Percentiles rank a stretch among this genome's conserved stretches.
Evolutionary conservation across 2,113 vertebrate species (phyloP).

Genomic region (Dipodomys merriami): DNA sequence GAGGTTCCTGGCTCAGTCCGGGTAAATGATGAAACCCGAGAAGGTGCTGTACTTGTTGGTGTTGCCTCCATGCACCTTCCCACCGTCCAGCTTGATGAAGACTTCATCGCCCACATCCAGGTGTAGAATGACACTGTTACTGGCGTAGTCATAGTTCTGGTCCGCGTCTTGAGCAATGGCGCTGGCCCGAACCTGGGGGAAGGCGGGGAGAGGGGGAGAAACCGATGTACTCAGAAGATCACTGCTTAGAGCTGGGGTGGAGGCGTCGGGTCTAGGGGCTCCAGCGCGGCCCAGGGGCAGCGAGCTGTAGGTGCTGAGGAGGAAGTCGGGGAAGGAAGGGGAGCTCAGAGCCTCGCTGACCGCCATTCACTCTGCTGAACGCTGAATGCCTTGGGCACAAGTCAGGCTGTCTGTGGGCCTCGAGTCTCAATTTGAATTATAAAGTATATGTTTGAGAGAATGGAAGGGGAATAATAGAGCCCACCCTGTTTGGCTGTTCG

Average conservation of each 20-base stretch:
- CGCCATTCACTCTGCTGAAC: neutral
- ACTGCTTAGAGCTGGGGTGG: neutral
- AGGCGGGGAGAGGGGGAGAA: neutral
- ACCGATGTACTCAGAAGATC: neutral
- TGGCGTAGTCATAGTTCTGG: constrained; percentile 96
- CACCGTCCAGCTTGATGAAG: constrained; percentile 94
- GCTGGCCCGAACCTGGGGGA: constrained; percentile 91
- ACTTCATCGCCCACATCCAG: constrained; percentile 95
- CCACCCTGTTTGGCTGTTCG: neutral
- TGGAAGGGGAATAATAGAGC: neutral
- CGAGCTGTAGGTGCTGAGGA: neutral
- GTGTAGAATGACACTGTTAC: constrained; percentile 95
- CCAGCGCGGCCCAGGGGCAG: neutral
- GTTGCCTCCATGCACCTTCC: constrained; percentile 95
- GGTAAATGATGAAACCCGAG: constrained; percentile 96
- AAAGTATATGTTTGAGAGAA: neutral
- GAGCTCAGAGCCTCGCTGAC: neutral
- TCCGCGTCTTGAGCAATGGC: constrained; percentile 89
- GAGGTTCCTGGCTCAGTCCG: constrained; percentile 85
- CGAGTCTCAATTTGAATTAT: neutral
- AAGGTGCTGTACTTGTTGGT: constrained; percentile 98
- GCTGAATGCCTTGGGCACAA: neutral
- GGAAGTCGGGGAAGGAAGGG: neutral
- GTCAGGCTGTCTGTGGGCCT: neutral
- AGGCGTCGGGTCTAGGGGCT: neutral